phyloP scores from a whole-genome alignment of 1,140 invertebrate species.

The Andrena cerasifolii region DNA sequence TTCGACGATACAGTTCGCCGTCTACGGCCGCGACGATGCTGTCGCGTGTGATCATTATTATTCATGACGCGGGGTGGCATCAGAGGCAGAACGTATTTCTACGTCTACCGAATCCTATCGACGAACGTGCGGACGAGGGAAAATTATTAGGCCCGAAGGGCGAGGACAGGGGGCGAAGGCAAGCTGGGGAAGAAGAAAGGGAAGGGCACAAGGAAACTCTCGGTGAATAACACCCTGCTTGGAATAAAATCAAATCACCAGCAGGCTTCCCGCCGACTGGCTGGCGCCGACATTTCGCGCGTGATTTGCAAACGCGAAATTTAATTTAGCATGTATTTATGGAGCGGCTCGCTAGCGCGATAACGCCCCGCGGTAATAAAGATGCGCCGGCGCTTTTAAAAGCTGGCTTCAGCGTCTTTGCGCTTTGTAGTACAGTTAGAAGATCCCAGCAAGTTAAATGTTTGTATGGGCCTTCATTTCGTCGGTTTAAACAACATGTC shows the following conservation, averaged over 20 bases:
- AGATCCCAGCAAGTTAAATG: too few relatives aligned
- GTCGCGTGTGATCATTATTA: constrained; percentile 63
- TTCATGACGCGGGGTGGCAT: constrained; percentile 66
- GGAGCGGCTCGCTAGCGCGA: neutral
- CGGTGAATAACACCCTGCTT: constrained; percentile 12
- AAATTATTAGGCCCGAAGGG: constrained; percentile 53
- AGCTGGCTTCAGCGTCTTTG: neutral
- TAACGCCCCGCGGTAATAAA: neutral
- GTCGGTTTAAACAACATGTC: too few relatives aligned
- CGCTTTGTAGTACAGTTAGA: too few relatives aligned
- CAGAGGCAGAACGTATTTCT: constrained; percentile 46
- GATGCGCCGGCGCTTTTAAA: neutral
- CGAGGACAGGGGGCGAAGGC: constrained; percentile 8
- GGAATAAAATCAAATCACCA: constrained; percentile 54
- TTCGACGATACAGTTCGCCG: too few relatives aligned
- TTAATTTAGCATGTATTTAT: constrained; percentile 23
- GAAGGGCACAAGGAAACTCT: neutral
- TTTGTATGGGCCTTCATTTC: too few relatives aligned
- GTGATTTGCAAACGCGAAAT: constrained; percentile 44
- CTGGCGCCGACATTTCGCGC: constrained; percentile 28
- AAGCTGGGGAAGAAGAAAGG: neutral
- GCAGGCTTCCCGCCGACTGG: constrained; percentile 11
- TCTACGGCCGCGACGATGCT: too few relatives aligned
- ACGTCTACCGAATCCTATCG: constrained; percentile 22
- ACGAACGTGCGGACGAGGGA: constrained; percentile 26